Percentiles rank a stretch among this genome's conserved stretches.
Conservation (phyloP, 2,888 invertebrate species). For the Syritta pipiens region DNA sequence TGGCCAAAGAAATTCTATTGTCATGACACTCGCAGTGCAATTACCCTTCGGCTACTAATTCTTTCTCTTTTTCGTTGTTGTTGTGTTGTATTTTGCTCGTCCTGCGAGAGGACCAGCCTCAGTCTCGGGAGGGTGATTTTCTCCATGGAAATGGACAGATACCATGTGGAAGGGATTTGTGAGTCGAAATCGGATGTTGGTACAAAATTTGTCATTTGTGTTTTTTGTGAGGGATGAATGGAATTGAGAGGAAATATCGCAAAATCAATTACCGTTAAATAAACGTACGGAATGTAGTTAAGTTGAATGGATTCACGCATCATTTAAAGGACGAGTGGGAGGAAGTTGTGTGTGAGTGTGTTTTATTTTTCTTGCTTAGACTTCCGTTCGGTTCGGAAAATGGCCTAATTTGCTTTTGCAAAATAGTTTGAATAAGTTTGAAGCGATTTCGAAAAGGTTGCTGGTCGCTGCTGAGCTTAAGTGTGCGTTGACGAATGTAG, state of each 20-base stretch:
- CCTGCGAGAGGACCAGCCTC: background rate
- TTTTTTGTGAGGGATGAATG: constrained; percentile 2
- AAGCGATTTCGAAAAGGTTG: too few species aligned
- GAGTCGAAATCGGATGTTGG: constrained; percentile 29
- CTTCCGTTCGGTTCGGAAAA: too few species aligned
- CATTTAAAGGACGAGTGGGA: constrained; percentile 71
- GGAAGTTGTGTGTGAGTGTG: background rate
- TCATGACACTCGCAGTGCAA: constrained; percentile 70
- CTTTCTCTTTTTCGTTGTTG: background rate
- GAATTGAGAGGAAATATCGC: constrained; percentile 46
- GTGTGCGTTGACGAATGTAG: too few species aligned
- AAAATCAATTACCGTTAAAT: constrained; percentile 69
- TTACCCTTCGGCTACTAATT: constrained; percentile 70
- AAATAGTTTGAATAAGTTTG: too few species aligned
- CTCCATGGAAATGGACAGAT: constrained; percentile 38
- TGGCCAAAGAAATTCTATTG: constrained; percentile 70
- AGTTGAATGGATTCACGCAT: constrained; percentile 71
- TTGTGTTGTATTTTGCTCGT: too few species aligned
- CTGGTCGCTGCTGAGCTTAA: too few species aligned
- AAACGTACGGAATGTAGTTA: constrained; percentile 64
- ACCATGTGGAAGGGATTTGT: constrained; percentile 61
- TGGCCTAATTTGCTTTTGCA: constrained; percentile 38
- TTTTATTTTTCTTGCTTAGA: constrained; percentile 19
- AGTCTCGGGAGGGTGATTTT: constrained; percentile 30
- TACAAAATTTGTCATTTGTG: constrained; percentile 15